Percentiles rank a stretch among this genome's conserved stretches.
Evolutionary conservation across 2,797 vertebrate genomes (phyloP).

Genomic region (Remorina albescens): DNA sequence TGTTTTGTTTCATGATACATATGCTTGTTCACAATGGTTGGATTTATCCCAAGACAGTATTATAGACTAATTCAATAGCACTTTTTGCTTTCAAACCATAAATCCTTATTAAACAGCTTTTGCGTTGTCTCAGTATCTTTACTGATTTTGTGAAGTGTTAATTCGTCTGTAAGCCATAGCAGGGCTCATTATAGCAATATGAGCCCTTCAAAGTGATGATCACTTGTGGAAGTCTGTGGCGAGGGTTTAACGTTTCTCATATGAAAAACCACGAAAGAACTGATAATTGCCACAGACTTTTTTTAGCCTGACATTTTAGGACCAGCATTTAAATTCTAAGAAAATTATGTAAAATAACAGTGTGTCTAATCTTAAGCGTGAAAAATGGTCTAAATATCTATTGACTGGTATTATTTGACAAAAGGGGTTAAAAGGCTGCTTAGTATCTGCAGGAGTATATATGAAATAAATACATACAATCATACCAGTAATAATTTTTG

Average conservation of each 20-base stretch:
- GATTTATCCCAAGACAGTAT: slow-evolving; percentile 3
- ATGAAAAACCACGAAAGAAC: no score
- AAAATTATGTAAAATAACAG: background rate
- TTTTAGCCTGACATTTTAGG: background rate
- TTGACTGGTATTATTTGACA: no score
- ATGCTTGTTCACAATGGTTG: background rate
- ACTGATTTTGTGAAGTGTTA: slow-evolving; percentile 49
- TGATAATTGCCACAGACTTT: no score
- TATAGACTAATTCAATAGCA: background rate
- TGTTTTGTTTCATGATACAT: background rate
- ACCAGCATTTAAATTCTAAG: background rate
- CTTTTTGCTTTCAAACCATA: slow-evolving; percentile 5
- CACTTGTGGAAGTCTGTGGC: slow-evolving; percentile 55
- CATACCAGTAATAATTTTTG: no score
- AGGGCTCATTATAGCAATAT: slow-evolving; percentile 52
- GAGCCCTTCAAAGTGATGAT: slow-evolving; percentile 40
- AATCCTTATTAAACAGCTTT: background rate
- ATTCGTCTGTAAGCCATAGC: slow-evolving; percentile 51
- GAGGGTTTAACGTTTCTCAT: no score
- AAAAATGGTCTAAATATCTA: no score
- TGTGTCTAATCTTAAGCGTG: no score
- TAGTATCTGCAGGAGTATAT: background rate
- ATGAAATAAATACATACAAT: no score
- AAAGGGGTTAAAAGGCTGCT: background rate
- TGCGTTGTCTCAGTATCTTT: slow-evolving; percentile 5